Base-by-base conservation (phyloP, 2,797 vertebrate species). In the Aplochiton taeniatus region DNA sequence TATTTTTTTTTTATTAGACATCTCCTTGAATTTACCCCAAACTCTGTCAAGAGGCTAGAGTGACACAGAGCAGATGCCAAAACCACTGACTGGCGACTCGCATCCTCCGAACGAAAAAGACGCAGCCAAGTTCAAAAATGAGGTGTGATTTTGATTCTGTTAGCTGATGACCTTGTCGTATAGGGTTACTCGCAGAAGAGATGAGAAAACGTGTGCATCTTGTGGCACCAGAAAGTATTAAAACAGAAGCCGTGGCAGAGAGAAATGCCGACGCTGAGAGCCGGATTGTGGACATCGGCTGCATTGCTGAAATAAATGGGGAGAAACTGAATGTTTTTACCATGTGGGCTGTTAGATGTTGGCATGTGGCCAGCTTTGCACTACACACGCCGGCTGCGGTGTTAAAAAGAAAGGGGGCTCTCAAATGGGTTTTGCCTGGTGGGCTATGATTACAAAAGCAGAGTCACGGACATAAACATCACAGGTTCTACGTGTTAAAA, bases 221-320 rank as follows among this genome's bases (percentile, higher is more conserved):
- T 55, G 80, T 70, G 72, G 77, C 79, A 78, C 83, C 74, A 58
- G 58, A 63, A 85, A 80, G 85, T 85, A 88, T 88, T 90, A 90
- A 90, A 92, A 92, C 90, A 90, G 91, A 88, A 91, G 90, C 83
- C 82, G 80, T 58, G 71, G 73, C 19, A 56, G 11, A 41, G 44
- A 19, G 45, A 46, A 11, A 48, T 10, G 1, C 10, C 6, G 45
- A 48, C 2, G 13, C 1, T 11, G 46, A 48, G 46, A n/a, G n/a
- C n/a, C n/a, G n/a, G 13, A 64, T 58, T 75, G 67, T 51, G 73
- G 77, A 72, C 70, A 71, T 66, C 65, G 58, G 65, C 72, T 61
- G 72, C 80, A 84, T 75, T 69, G 75, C 62, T 75, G 53, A 78
- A 88, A 79, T 81, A 82, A 88, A 83, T 53, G 58, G 49, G 78